Evolutionary conservation across 2,888 invertebrate genomes (phyloP), one percentile per base, ranked within the genome.

Genomic region (Noctua janthina): DNA sequence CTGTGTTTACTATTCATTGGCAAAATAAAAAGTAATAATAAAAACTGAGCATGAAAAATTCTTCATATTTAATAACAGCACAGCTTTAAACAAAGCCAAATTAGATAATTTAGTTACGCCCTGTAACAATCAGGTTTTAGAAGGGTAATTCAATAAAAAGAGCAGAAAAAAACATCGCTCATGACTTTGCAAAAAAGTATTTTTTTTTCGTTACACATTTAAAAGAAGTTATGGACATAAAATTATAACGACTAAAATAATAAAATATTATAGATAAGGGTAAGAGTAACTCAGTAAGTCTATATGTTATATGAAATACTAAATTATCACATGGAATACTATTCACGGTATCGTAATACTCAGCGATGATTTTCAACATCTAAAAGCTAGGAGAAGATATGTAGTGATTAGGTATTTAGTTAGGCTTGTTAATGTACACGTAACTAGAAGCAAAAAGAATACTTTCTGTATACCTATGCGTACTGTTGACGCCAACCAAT

Each of bases 121-220:
- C 29, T 23, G 71, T 64, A 72, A 71, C 54, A 64, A 70, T 80
- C 5, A 71, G 20, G 20, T 43, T 17, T 64, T 46, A n/a, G n/a
- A 74, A 59, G 23, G 70, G 20, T 43, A 51, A 54, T 62, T 70
- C 20, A 54, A 66, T 54, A 81, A 35, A 56, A 43, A 62, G 43
- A 62, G 62, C 49, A 51, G 29, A 68, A 59, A 67, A 49, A 3
- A 49, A 49, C 59, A 29, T 43, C 6, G 46, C 35, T 51, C 3
- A 15, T 35, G 43, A 62, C 29, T 49, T 68, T 8, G 20, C 39
- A 62, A 39, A 39, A 29, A 56, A 49, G 2, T 69, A 29, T 46
- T 68, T 0, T n/a, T 51, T 39, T 39, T 23, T 59, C 0, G 29
- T 54, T 35, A 54, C 17, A 35, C 8, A 35, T 20, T 46, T 64